Evolutionary conservation across 2,888 invertebrate species (phyloP).

Genomic region (Acleris sparsana): DNA sequence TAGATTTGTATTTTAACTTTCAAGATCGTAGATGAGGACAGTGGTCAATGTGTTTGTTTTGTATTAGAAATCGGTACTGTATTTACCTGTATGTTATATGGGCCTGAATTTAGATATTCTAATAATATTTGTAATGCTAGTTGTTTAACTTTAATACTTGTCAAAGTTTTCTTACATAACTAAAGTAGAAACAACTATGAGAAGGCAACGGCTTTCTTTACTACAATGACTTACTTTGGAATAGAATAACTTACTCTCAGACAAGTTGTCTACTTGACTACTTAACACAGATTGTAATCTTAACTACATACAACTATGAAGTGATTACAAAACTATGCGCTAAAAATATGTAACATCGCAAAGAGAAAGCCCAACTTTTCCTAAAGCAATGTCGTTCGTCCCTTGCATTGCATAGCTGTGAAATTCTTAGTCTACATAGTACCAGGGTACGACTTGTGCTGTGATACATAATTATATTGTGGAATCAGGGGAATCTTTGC

Average conservation of each 20-base stretch:
- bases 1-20: too few relatives aligned
- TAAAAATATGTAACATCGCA: constrained; percentile 4
- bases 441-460: background rate
- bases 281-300: background rate
- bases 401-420: constrained; percentile 12
- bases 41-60: too few relatives aligned
- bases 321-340: constrained; percentile 15
- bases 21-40: too few relatives aligned
- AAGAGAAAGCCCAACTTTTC: constrained; percentile 29
- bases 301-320: constrained; percentile 1
- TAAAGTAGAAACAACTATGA: too few relatives aligned
- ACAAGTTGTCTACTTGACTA: background rate
- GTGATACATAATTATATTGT: constrained; percentile 17
- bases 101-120: too few relatives aligned
- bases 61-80: too few relatives aligned
- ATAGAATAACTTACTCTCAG: background rate
- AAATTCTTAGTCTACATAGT: constrained; percentile 10
- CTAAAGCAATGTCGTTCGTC: constrained; percentile 19
- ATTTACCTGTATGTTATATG: too few relatives aligned
- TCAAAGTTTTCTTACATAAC: too few relatives aligned
- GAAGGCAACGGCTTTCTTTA: background rate
- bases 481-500: constrained; percentile 24
- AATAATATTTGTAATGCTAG: too few relatives aligned
- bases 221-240: background rate
- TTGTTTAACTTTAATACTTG: too few relatives aligned